Conservation (phyloP, 2,888 invertebrate genomes). For the Andrena dorsata region DNA sequence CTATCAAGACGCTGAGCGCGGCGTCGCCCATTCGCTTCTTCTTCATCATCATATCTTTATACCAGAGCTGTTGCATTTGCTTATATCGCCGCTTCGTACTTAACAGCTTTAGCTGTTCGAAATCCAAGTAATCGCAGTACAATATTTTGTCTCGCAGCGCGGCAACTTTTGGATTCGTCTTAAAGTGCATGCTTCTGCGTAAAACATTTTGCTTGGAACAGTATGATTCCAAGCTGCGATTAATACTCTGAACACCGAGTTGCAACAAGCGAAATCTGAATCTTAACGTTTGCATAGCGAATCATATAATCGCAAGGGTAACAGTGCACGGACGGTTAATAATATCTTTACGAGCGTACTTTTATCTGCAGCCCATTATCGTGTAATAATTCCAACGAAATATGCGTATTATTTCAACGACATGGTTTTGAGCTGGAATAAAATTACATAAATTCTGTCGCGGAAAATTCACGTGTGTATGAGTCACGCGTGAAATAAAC, state of each 20-base stretch:
- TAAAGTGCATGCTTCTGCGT: too few relatives aligned
- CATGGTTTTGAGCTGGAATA: background rate
- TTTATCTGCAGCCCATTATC: background rate
- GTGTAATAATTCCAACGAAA: too few relatives aligned
- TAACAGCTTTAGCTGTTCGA: slow-evolving; percentile 72
- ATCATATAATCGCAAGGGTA: background rate
- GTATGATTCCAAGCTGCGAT: background rate
- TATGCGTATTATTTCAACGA: background rate
- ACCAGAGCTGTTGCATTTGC: background rate
- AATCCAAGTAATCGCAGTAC: slow-evolving; percentile 83
- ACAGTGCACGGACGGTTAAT: background rate
- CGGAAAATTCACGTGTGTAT: background rate
- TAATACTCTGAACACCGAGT: too few relatives aligned
- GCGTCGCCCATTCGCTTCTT: slow-evolving; percentile 71
- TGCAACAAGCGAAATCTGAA: background rate
- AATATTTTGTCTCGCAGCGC: slow-evolving; percentile 81
- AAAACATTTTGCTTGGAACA: background rate
- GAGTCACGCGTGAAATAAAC: background rate
- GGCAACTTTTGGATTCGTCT: slow-evolving; percentile 67
- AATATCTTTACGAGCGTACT: background rate
- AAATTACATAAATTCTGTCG: background rate
- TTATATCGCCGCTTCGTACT: slow-evolving; percentile 53
- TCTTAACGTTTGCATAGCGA: background rate
- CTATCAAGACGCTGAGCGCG: slow-evolving; percentile 86
- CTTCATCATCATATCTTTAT: slow-evolving; percentile 47